Evolutionary conservation across 2,888 invertebrate species (phyloP).

Genomic region (Aphodius granarius): DNA sequence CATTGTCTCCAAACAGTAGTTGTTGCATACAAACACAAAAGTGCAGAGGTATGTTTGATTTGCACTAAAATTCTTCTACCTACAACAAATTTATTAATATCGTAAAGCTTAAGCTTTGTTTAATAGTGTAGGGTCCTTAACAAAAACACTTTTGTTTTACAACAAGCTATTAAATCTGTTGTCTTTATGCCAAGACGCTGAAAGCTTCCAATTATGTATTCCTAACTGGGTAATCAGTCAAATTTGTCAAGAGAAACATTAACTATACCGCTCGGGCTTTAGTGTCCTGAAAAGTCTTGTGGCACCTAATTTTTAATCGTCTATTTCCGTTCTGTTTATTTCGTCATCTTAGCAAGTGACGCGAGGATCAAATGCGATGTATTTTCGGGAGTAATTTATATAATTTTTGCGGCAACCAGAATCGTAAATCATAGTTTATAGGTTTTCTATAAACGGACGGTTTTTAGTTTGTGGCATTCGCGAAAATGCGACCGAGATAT

Average conservation of each 20-base stretch:
- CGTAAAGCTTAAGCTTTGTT: background rate
- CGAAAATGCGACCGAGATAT: constrained; percentile 4
- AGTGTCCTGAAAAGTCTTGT: too few species aligned
- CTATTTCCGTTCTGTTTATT: background rate
- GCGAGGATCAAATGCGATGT: background rate
- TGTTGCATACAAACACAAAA: background rate
- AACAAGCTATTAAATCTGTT: background rate
- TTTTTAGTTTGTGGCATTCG: background rate
- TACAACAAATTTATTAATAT: background rate
- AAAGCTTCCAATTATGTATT: background rate
- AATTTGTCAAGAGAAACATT: background rate
- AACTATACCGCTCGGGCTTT: background rate
- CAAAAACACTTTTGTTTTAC: background rate
- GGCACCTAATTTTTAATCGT: background rate
- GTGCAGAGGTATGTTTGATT: background rate
- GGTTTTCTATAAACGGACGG: background rate
- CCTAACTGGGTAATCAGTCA: background rate
- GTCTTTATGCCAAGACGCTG: background rate
- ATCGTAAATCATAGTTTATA: background rate
- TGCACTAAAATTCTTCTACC: background rate
- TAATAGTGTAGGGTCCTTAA: too few species aligned
- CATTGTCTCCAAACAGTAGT: constrained; percentile 42
- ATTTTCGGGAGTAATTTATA: background rate
- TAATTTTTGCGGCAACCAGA: background rate
- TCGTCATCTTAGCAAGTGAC: background rate